These are phyloP conservation scores for Wiebesia pumilae DNA, from an alignment of 1,140 invertebrate species.

Conservation along the genomic window DNA sequence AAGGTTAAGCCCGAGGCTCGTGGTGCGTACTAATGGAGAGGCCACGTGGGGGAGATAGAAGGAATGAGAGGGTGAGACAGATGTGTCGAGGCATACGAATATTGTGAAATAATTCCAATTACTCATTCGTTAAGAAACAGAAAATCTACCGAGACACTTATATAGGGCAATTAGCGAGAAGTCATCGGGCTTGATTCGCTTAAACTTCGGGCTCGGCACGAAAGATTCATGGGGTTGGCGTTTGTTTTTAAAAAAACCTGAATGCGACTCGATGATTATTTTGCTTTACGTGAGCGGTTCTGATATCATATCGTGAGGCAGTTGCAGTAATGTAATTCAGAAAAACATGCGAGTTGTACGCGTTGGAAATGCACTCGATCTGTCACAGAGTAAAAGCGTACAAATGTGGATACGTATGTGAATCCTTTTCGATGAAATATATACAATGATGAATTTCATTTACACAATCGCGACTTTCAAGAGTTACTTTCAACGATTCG, in stretches of 20 bases:
- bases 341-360: background rate
- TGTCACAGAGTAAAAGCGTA: background rate
- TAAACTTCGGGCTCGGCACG: background rate
- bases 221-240: background rate
- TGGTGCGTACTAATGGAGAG: too few relatives aligned
- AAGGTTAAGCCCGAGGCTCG: too few relatives aligned
- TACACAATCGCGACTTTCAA: background rate
- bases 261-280: background rate
- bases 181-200: constrained; percentile 10
- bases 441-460: background rate
- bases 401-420: background rate
- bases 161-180: background rate
- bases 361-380: background rate
- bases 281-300: background rate
- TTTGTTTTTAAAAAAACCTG: background rate
- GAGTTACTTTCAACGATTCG: background rate
- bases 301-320: background rate
- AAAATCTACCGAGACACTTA: background rate
- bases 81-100: background rate
- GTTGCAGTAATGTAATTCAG: background rate
- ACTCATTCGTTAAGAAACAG: background rate
- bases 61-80: background rate
- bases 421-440: background rate
- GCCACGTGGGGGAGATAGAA: background rate
- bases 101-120: background rate